Conservation (phyloP, 2,797 vertebrate species). For the Monodelphis domestica region DNA sequence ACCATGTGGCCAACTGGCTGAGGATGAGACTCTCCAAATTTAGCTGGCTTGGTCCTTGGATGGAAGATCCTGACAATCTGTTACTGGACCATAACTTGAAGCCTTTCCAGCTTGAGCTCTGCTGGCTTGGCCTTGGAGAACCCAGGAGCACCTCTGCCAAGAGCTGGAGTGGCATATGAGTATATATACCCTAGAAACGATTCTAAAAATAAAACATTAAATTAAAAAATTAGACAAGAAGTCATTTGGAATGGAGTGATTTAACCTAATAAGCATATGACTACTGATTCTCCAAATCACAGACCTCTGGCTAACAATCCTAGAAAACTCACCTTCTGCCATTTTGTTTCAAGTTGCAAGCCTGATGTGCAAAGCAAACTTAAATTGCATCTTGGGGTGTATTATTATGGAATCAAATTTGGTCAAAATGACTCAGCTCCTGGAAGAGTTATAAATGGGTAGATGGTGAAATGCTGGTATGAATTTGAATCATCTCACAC, state of each 20-base stretch:
- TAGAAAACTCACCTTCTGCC: rapidly evolving
- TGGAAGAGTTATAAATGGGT: neutral
- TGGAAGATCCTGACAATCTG: neutral
- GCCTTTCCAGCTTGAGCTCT: neutral
- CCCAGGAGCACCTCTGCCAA: neutral
- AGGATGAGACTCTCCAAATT: neutral
- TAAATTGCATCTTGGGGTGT: neutral
- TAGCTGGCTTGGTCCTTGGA: neutral
- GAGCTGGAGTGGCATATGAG: neutral
- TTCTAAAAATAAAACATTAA: neutral
- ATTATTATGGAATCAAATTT: neutral
- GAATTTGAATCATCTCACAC: neutral
- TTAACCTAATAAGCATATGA: slow-evolving; percentile 2
- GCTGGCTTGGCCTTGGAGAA: neutral
- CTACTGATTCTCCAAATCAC: neutral
- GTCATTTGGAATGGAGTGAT: neutral
- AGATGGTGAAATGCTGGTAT: neutral
- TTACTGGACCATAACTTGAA: neutral
- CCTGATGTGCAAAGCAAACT: slow-evolving; percentile 18
- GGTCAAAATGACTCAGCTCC: neutral
- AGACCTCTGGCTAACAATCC: neutral
- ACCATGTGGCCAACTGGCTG: neutral
- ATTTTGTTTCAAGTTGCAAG: neutral
- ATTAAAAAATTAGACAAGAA: neutral
- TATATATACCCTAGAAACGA: neutral